Conservation (phyloP, 2,888 invertebrate genomes). For the Pristionchus arcanus region DNA sequence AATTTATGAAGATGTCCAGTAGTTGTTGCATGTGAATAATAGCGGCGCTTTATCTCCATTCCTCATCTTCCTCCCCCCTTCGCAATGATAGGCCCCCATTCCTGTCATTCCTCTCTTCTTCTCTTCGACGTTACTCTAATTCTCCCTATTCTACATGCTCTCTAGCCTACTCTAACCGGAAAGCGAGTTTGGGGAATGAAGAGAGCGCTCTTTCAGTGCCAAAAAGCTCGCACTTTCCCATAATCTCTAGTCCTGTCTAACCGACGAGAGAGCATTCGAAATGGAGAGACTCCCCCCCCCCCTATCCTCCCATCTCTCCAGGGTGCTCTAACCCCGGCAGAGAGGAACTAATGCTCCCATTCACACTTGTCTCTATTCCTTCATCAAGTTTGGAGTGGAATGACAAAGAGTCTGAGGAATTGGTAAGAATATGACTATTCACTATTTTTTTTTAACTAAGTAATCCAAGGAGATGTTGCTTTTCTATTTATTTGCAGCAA, state of each 20-base stretch:
- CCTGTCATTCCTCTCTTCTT: background rate
- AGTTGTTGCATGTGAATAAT: constrained; percentile 36
- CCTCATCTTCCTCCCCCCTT: background rate
- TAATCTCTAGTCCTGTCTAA: background rate
- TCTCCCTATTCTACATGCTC: background rate
- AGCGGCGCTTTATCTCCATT: constrained; percentile 31
- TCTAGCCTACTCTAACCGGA: background rate
- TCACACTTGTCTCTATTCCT: background rate
- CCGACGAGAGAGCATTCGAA: background rate
- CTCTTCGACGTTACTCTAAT: background rate
- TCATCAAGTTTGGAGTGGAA: background rate
- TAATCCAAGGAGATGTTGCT: too few relatives aligned
- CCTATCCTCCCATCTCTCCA: background rate
- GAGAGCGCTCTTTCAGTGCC: background rate
- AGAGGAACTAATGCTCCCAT: constrained; percentile 36
- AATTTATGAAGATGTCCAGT: too few relatives aligned
- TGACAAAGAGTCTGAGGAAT: background rate
- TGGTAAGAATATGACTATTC: too few relatives aligned
- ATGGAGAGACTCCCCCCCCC: background rate
- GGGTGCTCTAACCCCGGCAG: background rate
- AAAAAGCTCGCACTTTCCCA: too few relatives aligned
- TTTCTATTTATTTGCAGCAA: too few relatives aligned
- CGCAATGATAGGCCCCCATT: constrained; percentile 44
- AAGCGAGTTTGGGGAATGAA: background rate
- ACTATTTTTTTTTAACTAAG: too few relatives aligned